phyloP scores from a whole-genome alignment of 2,113 vertebrate species.

The Leucosticte australis region DNA sequence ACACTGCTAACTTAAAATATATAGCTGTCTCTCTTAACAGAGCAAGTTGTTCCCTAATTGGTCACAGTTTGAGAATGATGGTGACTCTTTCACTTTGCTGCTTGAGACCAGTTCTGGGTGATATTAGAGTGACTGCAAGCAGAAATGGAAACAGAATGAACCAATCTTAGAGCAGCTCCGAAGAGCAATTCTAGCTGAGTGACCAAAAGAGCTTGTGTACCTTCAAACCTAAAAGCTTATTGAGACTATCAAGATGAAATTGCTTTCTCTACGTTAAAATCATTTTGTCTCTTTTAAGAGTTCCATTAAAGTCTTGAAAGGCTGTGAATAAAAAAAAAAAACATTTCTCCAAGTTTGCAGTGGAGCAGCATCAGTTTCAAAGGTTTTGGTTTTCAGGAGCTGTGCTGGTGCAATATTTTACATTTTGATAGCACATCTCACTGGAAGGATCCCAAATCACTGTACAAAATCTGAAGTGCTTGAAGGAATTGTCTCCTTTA shows the following conservation, averaged over 20 bases:
- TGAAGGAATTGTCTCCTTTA: neutral
- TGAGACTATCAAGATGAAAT: neutral
- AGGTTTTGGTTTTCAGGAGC: neutral
- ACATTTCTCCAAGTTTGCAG: neutral
- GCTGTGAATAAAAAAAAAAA: neutral
- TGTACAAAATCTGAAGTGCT: neutral
- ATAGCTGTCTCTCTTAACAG: neutral
- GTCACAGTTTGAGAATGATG: neutral
- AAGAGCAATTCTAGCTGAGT: neutral
- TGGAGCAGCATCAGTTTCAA: conserved; percentile 18
- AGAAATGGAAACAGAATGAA: neutral
- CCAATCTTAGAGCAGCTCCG: neutral
- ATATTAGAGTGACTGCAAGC: neutral
- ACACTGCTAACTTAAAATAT: neutral
- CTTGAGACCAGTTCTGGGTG: neutral
- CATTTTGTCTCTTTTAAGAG: neutral
- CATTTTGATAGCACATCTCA: neutral
- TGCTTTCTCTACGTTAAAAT: neutral
- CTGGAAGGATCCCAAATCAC: neutral
- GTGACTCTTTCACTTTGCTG: neutral
- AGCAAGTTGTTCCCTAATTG: neutral
- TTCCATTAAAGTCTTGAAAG: neutral
- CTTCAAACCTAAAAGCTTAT: neutral
- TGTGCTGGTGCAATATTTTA: neutral
- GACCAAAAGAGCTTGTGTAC: neutral